Evolutionary conservation across 2,888 invertebrate species (phyloP), one percentile per base, ranked within the genome.

Genomic region (Chloroclystis v-ata): DNA sequence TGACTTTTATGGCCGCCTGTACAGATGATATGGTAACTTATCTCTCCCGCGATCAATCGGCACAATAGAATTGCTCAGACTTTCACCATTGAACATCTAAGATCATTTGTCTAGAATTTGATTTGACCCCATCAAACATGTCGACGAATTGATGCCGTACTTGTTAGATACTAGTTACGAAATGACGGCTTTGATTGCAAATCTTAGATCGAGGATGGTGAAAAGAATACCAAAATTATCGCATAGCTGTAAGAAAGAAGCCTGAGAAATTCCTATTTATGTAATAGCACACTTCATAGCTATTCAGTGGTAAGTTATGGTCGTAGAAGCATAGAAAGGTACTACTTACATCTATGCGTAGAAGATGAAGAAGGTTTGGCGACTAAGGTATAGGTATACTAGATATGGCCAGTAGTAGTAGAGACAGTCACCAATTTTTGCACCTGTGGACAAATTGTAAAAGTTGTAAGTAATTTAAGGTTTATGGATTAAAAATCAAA

Each of bases 51-150:
- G 64, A 81, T 80, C 78, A 75, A 76, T 74, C 78, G 69, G 62
- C 59, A 82, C 82, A 82, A 82, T 78, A 65, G 78, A 75, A 78
- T 78, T 77, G 72, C 67, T 60, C 46, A 53, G 62, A 60, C 82
- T 82, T 81, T 82, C 82, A 70, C 77, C 59, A 64, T 69, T 60
- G 67, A 69, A 64, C 66, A 61, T 63, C 37, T 51, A 47, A 54
- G 49, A 48, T 49, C 66, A 73, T 76, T 76, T 75, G 72, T 72
- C 69, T 70, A 59, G 58, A 65, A 43, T 49, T 37, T 47, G 50
- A 69, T 71, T 67, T 69, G 68, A 69, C 68, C 67, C 63, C 72
- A 76, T 76, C 72, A 70, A 69, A 75, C 46, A 61, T 67, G 57
- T 59, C 35, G 59, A 58, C 52, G 57, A n/a, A 51, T 63, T 58